Evolutionary conservation across 2,113 vertebrate genomes (phyloP).

Genomic region (Amazona vittata): DNA sequence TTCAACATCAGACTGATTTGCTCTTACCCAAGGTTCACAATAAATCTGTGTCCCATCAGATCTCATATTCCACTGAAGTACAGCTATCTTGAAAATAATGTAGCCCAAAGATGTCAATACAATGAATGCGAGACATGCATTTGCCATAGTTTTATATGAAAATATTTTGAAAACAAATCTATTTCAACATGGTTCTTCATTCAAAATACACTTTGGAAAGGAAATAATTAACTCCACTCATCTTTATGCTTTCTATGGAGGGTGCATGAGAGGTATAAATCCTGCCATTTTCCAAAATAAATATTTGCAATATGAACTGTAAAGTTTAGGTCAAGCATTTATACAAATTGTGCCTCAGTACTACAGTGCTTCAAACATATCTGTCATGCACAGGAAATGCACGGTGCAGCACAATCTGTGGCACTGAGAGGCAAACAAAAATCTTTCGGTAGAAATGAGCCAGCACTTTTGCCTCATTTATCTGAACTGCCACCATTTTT

Average conservation of each 20-base stretch:
- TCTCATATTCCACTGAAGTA: neutral
- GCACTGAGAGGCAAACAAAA: neutral
- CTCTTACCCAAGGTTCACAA: neutral
- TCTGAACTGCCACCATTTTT: conserved; percentile 21
- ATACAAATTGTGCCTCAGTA: conserved; percentile 22
- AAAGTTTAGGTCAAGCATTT: conserved; percentile 62
- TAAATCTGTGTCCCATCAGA: neutral
- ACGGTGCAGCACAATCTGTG: neutral
- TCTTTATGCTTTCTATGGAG: neutral
- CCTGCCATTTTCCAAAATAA: neutral
- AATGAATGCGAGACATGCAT: neutral
- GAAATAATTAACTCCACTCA: neutral
- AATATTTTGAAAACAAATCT: neutral
- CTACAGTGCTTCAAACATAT: conserved; percentile 20
- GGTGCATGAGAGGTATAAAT: neutral
- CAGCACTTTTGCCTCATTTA: neutral
- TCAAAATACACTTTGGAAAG: neutral
- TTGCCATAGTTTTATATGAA: neutral
- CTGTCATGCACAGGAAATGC: neutral
- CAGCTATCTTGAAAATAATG: neutral
- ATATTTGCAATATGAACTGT: conserved; percentile 44
- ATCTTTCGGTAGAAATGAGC: neutral
- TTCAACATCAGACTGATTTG: neutral
- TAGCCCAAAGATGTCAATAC: neutral
- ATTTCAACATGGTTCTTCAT: neutral